Base-by-base conservation (phyloP, 2,888 invertebrate genomes). In the Nysson spinosus region DNA sequence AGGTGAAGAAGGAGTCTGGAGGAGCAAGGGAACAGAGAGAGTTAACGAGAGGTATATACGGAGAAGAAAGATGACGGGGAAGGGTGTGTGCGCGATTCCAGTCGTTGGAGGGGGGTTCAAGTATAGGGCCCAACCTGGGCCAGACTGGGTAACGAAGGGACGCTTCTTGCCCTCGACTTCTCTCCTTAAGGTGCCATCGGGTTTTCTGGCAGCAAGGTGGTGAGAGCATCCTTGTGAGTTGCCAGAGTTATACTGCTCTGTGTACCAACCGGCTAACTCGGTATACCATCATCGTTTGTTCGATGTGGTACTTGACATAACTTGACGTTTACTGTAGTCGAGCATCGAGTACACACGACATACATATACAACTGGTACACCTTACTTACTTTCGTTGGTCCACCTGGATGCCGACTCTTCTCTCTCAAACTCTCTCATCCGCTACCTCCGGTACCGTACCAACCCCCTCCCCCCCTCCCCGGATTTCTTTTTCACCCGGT, bases 141-240 rank as follows among this genome's bases (percentile, higher is more conserved):
- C 66, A 58, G 58, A 51, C 62, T 47, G 62, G 56, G 40, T 43
- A 56, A 54, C 66, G 63, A 77, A 74, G 78, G 73, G 76, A 78
- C 71, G 67, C 71, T 75, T 69, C 77, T 73, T 77, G 77, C 75
- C 78, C 77, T 77, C 73, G 77, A 73, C 75, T 73, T 71, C 64
- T 72, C 77, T 77, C 61, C 65, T 75, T 77, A 75, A 78, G 65
- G 75, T 71, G 63, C 70, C 73, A 76, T 76, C 73, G 73, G 64
- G 73, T 75, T 75, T 75, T 75, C 75, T 75, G 75, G 75, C 75
- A 76, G 65, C 62, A 34, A 64, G 69, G 63, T 69, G 65, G 69
- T 56, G 61, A 43, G 50, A 35, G 50, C 28, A 56, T 43, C 55
- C 55, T n/a, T n/a, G n/a, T n/a, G n/a, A n/a, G n/a, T n/a, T n/a